Conservation (phyloP, 2,888 invertebrate species). For the Diabrotica balteata region DNA sequence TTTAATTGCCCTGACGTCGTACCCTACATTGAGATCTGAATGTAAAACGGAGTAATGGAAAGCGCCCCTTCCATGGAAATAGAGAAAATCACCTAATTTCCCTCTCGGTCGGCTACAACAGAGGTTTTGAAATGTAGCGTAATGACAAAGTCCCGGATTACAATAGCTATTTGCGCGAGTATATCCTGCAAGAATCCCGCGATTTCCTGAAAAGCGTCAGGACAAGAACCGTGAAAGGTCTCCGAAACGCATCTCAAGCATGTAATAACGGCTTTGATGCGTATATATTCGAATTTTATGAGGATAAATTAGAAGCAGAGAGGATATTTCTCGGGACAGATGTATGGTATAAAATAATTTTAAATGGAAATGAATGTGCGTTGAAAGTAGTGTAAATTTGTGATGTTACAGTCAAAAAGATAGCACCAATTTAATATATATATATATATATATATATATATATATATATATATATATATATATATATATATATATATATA, state of each 20-base stretch:
- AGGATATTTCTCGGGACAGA: no score
- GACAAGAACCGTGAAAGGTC: slow-evolving; percentile 4
- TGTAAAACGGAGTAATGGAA: slow-evolving; percentile 1
- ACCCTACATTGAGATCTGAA: background rate
- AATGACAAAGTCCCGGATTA: slow-evolving; percentile 35
- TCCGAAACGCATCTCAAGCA: slow-evolving; percentile 39
- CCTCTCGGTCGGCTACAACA: slow-evolving; percentile 19
- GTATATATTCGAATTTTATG: slow-evolving; percentile 14
- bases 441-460: no score
- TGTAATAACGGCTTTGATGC: slow-evolving; percentile 39
- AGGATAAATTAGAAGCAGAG: background rate
- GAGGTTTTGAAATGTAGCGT: slow-evolving; percentile 24
- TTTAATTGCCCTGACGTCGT: background rate
- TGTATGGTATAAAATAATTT: no score
- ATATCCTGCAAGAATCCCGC: slow-evolving; percentile 36
- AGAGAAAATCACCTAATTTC: slow-evolving; percentile 26
- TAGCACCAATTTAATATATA: no score
- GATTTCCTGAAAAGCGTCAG: slow-evolving; percentile 38
- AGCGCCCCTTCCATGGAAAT: slow-evolving; percentile 2
- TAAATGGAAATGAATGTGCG: no score
- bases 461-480: no score
- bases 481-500: no score
- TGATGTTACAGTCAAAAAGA: no score
- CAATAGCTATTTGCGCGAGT: slow-evolving; percentile 34
- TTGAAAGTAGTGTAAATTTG: no score